Evolutionary conservation across 2,113 vertebrate genomes (phyloP), one percentile per base, ranked within the genome.

Genomic region (Ageneiosus marmoratus): DNA sequence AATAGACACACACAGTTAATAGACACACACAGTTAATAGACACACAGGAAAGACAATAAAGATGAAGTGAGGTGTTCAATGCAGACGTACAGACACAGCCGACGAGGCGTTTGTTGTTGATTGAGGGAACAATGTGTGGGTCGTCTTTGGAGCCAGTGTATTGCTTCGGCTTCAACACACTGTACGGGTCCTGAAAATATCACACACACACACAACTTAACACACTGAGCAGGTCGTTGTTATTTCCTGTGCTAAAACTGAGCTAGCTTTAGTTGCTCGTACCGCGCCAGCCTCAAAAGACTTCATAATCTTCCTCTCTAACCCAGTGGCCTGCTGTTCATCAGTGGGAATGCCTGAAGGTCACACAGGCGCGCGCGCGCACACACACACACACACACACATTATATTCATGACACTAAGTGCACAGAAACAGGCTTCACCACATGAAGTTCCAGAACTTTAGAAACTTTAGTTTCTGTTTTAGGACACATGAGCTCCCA

Each of bases 51-150:
- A 22, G 9, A 9, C n/a, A 22, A 20, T 32, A 4, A 10, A 9
- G 16, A 18, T 11, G 34, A 24, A 12, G 56, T 16, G 3, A n/a
- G 20, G 13, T 2, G 18, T 37, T 24, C 11, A 29, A 62, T 20
- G 4, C 11, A 29, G 22, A 95, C 96, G 94, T 89, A 97, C 96
- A 97, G 85, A 97, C 91, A 8, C 96, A 98, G 86, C 96, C 97
- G 44, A 98, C 96, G 0, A 98, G 93, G 87, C 96, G 94, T 88
- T 96, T 96, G 89, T 92, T 90, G 16, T 77, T 91, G 89, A 96
- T 83, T 73, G 96, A 97, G 1, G 97, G 96, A 0, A 97, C 96
- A 0, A 97, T 89, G 88, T 96, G 95, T 1, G 96, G 97, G 6
- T 97, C 96, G 0, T 92, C 90, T 87, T 93, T 96, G 73, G 96